These are phyloP conservation scores for Rhynchophorus ferrugineus DNA, from an alignment of 1,140 invertebrate genomes.

Conservation along the genomic window DNA sequence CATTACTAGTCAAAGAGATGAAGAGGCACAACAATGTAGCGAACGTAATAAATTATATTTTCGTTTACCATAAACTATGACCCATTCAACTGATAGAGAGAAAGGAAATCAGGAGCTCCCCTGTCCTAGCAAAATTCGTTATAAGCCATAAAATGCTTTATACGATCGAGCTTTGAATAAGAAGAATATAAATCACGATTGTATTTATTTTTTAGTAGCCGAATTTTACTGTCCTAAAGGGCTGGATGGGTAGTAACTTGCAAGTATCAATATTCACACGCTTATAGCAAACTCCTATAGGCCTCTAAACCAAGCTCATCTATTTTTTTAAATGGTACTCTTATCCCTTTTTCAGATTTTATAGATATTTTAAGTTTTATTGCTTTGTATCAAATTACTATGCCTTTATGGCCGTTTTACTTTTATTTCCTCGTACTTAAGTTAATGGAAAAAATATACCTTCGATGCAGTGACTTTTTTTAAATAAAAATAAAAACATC, in stretches of 20 bases:
- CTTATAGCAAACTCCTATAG: slow-evolving; percentile 18
- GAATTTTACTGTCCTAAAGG: slow-evolving; percentile 19
- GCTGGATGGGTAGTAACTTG: slow-evolving; percentile 12
- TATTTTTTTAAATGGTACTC: slow-evolving; percentile 20
- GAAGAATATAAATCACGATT: slow-evolving; percentile 19
- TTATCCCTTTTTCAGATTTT: slow-evolving; percentile 19
- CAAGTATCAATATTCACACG: slow-evolving; percentile 22
- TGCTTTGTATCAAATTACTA: slow-evolving; percentile 10
- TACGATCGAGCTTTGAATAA: slow-evolving; percentile 19
- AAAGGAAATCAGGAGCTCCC: slow-evolving; percentile 13
- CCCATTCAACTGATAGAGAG: slow-evolving; percentile 18
- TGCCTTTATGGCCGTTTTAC: slow-evolving; percentile 9
- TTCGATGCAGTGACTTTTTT: not conserved
- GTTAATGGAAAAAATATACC: slow-evolving; percentile 5
- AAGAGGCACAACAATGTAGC: slow-evolving; percentile 6
- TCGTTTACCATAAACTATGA: slow-evolving; percentile 15
- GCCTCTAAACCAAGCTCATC: slow-evolving; percentile 11
- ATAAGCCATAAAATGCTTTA: slow-evolving; percentile 23
- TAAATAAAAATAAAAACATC: not conserved
- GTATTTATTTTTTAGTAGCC: slow-evolving; percentile 24
- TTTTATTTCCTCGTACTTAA: slow-evolving; percentile 13
- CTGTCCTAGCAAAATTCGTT: slow-evolving; percentile 20
- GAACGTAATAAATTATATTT: slow-evolving; percentile 13
- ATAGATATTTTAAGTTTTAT: slow-evolving; percentile 21
- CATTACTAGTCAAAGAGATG: slow-evolving; percentile 4